Conservation (phyloP, 1,140 invertebrate species). For the Drosophila prosaltans region DNA sequence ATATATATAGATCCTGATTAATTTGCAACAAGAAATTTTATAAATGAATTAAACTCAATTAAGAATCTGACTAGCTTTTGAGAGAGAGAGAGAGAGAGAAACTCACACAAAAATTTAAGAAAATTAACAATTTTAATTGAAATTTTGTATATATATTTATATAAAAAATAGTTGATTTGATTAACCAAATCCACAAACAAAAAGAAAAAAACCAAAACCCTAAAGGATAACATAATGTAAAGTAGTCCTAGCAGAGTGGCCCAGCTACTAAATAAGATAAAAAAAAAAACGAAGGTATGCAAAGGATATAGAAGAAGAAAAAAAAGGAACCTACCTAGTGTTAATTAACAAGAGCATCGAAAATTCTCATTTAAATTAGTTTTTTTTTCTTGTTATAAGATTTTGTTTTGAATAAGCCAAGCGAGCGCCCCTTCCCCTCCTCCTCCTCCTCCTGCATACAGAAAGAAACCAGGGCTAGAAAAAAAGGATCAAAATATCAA, state of each 20-base stretch:
- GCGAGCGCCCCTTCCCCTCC: slow-evolving; percentile 39
- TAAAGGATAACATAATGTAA: slow-evolving; percentile 39
- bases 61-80: slow-evolving; percentile 75
- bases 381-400: not conserved
- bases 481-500: slow-evolving; percentile 55
- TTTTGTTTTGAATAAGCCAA: slow-evolving; percentile 11
- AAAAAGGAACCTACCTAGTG: slow-evolving; percentile 66
- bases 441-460: slow-evolving; percentile 30
- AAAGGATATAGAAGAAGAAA: slow-evolving; percentile 52
- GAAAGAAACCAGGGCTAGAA: slow-evolving; percentile 50
- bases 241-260: slow-evolving; percentile 69
- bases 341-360: slow-evolving; percentile 47
- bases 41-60: slow-evolving; percentile 62
- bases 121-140: slow-evolving; percentile 71
- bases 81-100: slow-evolving; percentile 42
- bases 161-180: slow-evolving; percentile 36
- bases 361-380: not conserved
- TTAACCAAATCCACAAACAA: slow-evolving; percentile 7
- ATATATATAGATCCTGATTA: slow-evolving; percentile 44
- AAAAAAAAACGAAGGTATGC: slow-evolving; percentile 63
- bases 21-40: slow-evolving; percentile 48
- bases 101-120: slow-evolving; percentile 15
- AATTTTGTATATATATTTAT: slow-evolving; percentile 62
- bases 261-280: slow-evolving; percentile 67
- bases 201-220: slow-evolving; percentile 39